Evolutionary conservation across 2,113 vertebrate genomes (phyloP).

Genomic region (Platichthys stellatus): DNA sequence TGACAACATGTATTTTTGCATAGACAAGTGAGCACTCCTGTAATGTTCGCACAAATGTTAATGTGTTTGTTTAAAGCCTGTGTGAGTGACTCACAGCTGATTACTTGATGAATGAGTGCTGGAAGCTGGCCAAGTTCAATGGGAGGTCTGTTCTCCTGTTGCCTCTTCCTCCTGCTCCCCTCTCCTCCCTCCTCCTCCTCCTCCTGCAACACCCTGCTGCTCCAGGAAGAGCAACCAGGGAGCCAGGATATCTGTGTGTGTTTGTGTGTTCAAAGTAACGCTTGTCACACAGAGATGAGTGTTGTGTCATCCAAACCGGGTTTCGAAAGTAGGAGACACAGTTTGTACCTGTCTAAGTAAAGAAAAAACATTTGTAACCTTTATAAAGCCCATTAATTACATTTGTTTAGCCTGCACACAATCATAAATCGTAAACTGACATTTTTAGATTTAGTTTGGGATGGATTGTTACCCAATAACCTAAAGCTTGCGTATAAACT

Average conservation of each 20-base stretch:
- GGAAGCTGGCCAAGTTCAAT: conserved; percentile 89
- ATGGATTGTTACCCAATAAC: too few species aligned
- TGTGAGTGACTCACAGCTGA: conserved; percentile 90
- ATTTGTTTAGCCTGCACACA: background rate
- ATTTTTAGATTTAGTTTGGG: too few species aligned
- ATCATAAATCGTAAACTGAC: too few species aligned
- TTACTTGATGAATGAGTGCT: conserved; percentile 86
- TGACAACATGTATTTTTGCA: background rate
- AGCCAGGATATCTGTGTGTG: conserved; percentile 46
- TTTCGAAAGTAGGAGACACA: background rate
- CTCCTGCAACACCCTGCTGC: conserved; percentile 49
- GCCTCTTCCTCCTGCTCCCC: conserved; percentile 35
- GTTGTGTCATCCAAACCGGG: background rate
- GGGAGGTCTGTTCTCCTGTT: conserved; percentile 81
- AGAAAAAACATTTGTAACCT: too few species aligned
- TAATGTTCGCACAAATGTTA: conserved; percentile 58
- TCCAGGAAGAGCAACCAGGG: conserved; percentile 65
- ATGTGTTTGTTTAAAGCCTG: conserved; percentile 67
- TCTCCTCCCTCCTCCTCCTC: background rate
- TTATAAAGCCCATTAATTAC: too few species aligned
- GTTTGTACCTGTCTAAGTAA: background rate
- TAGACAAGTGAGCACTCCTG: background rate
- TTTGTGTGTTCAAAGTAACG: conserved; percentile 7
- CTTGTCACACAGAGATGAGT: background rate
- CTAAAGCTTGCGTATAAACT: too few species aligned